Evolutionary conservation across 2,113 vertebrate species (phyloP).

Genomic region (Helogale parvula): DNA sequence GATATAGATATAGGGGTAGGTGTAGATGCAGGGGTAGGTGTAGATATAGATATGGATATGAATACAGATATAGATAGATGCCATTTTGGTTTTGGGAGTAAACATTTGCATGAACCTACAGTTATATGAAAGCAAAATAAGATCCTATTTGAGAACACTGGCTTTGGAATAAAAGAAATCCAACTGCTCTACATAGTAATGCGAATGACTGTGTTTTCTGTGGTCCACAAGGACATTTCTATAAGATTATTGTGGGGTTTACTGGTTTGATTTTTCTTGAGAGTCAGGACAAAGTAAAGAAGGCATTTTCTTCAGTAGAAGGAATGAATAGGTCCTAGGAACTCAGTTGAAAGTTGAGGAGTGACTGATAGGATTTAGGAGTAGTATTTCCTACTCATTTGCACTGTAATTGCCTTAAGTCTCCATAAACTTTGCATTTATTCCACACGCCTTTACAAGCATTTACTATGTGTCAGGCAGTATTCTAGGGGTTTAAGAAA

Average conservation of each 20-base stretch:
- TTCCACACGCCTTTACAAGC: not conserved
- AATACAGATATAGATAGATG: not conserved
- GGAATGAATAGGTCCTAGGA: not conserved
- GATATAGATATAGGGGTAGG: too few species aligned
- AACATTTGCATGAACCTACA: not conserved
- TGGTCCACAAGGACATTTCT: not conserved
- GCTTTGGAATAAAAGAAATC: constrained; percentile 4
- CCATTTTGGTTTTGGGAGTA: not conserved
- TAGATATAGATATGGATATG: not conserved
- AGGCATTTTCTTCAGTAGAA: not conserved
- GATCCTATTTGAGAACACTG: not conserved
- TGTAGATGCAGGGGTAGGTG: not conserved
- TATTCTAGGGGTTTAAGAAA: not conserved
- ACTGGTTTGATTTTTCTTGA: not conserved
- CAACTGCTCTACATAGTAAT: not conserved
- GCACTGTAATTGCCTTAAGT: not conserved
- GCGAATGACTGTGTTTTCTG: not conserved
- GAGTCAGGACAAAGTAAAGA: not conserved
- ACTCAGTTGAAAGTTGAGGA: not conserved
- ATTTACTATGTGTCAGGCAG: not conserved
- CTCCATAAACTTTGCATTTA: not conserved
- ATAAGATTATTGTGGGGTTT: not conserved
- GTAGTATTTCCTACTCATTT: not conserved
- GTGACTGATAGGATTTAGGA: not conserved
- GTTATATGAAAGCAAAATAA: not conserved